Evolutionary conservation across 2,797 vertebrate genomes (phyloP), one percentile per base, ranked within the genome.

Genomic region (Clarias platycephalus): DNA sequence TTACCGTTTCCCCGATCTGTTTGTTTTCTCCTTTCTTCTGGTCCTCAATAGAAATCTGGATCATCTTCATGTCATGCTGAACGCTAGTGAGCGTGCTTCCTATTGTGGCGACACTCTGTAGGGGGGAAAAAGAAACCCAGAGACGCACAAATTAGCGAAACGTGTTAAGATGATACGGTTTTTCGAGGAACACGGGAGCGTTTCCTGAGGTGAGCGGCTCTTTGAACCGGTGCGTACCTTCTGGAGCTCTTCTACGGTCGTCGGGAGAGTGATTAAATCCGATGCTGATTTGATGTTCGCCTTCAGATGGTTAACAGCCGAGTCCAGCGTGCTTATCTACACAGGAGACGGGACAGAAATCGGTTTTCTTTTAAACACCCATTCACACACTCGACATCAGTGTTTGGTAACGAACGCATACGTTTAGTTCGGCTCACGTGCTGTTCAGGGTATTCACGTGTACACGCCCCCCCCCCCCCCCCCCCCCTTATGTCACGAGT

Each of bases 61-160:
- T 94, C 1, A 95, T 95, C 89, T 96, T 96, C 88, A 99, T 96
- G 85, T 98, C 97, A 49, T 99, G 97, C 87, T 97, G 96, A 82
- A 99, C 97, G 28, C 96, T 98, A 79, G 97, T 98, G 87, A 99
- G 93, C 0, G 96, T 98, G 93, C 96, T 99, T 53, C 97, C 98
- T 87, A 99, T 97, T 49, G 96, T 97, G 4, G 98, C 98, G 40
- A 99, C 97, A 77, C 97, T 99, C 98, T 99, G 91, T 53, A 95
- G 84, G 6, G 84, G 7, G n/a, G 6, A 63, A 81, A 72, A 40
- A 40, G 34, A 28, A 28, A 75, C n/a, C 10, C 72, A 75, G 4
- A 75, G 31, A 53, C 12, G 76, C 10, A 60, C 18, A 49, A 1
- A 26, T 6, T 40, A n/a, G 49, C 9, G 64, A 0, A 15, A 53